These are phyloP conservation scores for Cryptotis parvus DNA, from an alignment of 2,113 vertebrate genomes.

Conservation along the genomic window DNA sequence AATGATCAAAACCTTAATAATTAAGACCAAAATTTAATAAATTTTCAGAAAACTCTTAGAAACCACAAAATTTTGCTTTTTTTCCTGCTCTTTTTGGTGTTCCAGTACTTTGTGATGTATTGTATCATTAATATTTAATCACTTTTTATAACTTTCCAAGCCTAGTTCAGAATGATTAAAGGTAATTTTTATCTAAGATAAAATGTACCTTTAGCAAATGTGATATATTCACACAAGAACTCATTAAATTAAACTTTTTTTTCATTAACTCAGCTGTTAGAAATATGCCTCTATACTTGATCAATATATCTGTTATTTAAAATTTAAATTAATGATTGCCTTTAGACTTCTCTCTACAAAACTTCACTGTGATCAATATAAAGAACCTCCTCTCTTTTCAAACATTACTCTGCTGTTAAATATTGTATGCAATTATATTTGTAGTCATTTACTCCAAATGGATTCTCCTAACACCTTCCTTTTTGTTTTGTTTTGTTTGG, in stretches of 20 bases:
- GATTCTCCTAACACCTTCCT: not conserved
- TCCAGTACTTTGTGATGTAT: conserved; percentile 32
- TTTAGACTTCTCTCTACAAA: no score
- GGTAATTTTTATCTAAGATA: conserved; percentile 50
- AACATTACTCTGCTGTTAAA: conserved; percentile 29
- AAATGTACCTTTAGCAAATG: conserved; percentile 59
- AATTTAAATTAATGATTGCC: no score
- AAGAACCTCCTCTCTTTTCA: no score
- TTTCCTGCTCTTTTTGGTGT: not conserved
- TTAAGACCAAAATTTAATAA: no score
- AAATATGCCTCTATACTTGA: conserved; percentile 50
- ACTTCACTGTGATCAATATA: no score
- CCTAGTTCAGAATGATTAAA: conserved; percentile 56
- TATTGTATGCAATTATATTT: conserved; percentile 27
- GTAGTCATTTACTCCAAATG: not conserved
- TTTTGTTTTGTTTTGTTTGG: conserved; percentile 8
- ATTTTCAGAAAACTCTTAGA: no score
- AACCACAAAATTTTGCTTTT: not conserved
- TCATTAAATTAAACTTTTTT: conserved; percentile 70
- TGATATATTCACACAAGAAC: conserved; percentile 65
- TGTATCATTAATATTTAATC: conserved; percentile 59
- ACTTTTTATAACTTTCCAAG: conserved; percentile 62
- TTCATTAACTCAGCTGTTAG: conserved; percentile 61
- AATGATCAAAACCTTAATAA: no score
- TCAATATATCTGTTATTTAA: conserved; percentile 71